Percentiles rank a stretch among this genome's conserved stretches.
Evolutionary conservation across 2,888 invertebrate species (phyloP).

Genomic region (Conistra vaccinii): DNA sequence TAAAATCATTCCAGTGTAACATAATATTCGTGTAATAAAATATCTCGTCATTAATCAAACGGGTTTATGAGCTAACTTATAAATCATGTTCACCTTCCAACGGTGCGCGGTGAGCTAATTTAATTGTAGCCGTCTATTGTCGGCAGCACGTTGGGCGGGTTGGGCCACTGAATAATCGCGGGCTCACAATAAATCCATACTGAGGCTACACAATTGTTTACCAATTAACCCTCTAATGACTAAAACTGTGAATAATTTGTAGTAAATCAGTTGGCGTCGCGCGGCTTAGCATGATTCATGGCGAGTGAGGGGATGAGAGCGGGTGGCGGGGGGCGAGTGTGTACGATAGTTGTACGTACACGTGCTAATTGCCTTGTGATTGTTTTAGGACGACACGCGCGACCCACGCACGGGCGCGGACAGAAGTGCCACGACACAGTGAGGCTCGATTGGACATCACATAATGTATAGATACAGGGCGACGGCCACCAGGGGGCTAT

Average conservation of each 20-base stretch:
- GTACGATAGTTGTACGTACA: slow-evolving; percentile 54
- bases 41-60: slow-evolving; percentile 49
- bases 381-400: slow-evolving; percentile 49
- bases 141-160: neutral
- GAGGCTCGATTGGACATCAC: no score
- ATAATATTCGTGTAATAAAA: slow-evolving; percentile 45
- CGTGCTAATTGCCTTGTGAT: slow-evolving; percentile 66
- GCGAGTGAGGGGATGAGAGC: slow-evolving; percentile 6
- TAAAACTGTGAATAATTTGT: slow-evolving; percentile 69
- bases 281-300: slow-evolving; percentile 58
- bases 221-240: slow-evolving; percentile 63
- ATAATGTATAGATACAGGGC: neutral
- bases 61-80: slow-evolving; percentile 40
- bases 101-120: slow-evolving; percentile 29
- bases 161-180: slow-evolving; percentile 50
- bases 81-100: slow-evolving; percentile 43
- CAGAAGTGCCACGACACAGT: slow-evolving; percentile 10
- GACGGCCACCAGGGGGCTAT: neutral
- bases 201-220: slow-evolving; percentile 63
- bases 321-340: neutral
- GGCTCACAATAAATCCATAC: slow-evolving; percentile 64
- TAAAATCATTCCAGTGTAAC: slow-evolving; percentile 34
- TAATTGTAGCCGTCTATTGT: slow-evolving; percentile 32
- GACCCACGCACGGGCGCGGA: neutral
- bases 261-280: slow-evolving; percentile 60